Evolutionary conservation across 1,140 invertebrate species (phyloP).

Genomic region (Drosophila willistoni): DNA sequence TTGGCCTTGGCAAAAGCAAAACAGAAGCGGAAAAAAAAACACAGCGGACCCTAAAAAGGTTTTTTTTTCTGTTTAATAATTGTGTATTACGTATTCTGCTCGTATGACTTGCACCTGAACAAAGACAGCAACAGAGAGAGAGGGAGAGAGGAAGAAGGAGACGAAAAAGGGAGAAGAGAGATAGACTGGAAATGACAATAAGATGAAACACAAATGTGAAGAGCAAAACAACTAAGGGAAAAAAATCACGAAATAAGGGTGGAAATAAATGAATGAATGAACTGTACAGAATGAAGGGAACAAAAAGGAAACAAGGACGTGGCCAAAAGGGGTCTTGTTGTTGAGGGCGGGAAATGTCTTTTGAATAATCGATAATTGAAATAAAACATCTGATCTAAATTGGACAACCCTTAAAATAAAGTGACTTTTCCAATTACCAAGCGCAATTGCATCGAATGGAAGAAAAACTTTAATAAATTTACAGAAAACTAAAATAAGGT

Average conservation of each 20-base stretch:
- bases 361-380: background rate
- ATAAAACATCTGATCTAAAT: constrained; percentile 1
- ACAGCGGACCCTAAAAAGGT: constrained; percentile 1
- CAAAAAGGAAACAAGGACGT: constrained; percentile 4
- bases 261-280: constrained; percentile 26
- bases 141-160: background rate
- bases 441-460: too few species aligned
- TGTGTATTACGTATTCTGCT: constrained; percentile 11
- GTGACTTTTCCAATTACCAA: too few species aligned
- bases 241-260: constrained; percentile 34
- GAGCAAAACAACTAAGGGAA: constrained; percentile 17
- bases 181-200: constrained; percentile 27
- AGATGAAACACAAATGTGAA: constrained; percentile 20
- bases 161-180: background rate
- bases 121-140: constrained; percentile 6
- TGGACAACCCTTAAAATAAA: background rate
- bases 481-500: too few species aligned
- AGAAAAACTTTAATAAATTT: too few species aligned
- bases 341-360: background rate
- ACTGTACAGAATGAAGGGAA: constrained; percentile 1
- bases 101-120: constrained; percentile 18
- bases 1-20: constrained; percentile 1
- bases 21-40: background rate
- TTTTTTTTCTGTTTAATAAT: background rate
- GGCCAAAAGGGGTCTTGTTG: constrained; percentile 6